Evolutionary conservation across 1,140 invertebrate genomes (phyloP).

Genomic region (Pentalonia nigronervosa): DNA sequence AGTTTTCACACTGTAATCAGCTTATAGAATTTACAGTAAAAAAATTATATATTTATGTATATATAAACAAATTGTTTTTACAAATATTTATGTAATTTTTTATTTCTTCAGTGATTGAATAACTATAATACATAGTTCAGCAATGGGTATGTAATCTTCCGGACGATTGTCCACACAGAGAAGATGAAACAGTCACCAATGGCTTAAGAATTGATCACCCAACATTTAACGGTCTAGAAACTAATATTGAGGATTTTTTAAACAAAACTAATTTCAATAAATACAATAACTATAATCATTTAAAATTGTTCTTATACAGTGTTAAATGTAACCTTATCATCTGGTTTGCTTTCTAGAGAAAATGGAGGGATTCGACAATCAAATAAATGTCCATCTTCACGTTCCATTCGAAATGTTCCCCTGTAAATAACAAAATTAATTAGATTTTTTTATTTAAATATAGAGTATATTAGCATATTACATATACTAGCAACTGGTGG

Average conservation of each 20-base stretch:
- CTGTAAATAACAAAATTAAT: constrained; percentile 62
- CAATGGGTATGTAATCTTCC: constrained; percentile 62
- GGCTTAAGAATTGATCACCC: constrained; percentile 59
- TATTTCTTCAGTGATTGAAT: constrained; percentile 49
- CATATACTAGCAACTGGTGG: neutral
- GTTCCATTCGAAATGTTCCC: constrained; percentile 96
- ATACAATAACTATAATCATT: constrained; percentile 49
- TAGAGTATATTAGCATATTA: neutral
- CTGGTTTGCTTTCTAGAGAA: constrained; percentile 91
- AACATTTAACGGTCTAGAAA: constrained; percentile 58
- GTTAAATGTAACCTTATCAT: constrained; percentile 63
- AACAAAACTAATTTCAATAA: constrained; percentile 54
- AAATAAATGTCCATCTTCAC: constrained; percentile 94
- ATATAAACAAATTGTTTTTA: constrained; percentile 35
- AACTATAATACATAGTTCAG: constrained; percentile 51
- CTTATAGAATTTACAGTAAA: constrained; percentile 61
- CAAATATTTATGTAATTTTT: constrained; percentile 20
- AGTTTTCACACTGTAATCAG: constrained; percentile 60
- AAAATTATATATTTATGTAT: constrained; percentile 16
- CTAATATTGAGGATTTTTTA: constrained; percentile 52
- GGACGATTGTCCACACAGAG: constrained; percentile 62
- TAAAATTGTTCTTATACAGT: constrained; percentile 52
- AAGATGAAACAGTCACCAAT: constrained; percentile 60
- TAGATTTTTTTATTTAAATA: neutral
- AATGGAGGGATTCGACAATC: constrained; percentile 97